A percentile compares a stretch with the other conserved stretches of the same genome.
Evolutionary conservation across 2,797 vertebrate genomes (phyloP).

Genomic region (Malurus leucopterus): DNA sequence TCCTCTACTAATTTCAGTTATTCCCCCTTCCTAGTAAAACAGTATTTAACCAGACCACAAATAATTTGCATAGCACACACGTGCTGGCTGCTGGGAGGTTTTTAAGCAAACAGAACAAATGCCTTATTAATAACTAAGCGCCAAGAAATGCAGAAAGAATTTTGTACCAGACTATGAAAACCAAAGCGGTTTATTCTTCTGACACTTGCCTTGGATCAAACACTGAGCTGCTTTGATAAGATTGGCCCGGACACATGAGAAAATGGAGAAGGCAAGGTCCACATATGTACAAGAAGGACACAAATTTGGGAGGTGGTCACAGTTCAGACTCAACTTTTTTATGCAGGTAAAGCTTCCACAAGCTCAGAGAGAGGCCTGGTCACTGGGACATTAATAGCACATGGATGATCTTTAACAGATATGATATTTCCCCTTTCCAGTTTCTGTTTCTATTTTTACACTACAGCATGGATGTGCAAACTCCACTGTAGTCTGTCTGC

Average conservation of each 20-base stretch:
- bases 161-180: neutral
- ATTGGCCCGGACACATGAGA: neutral
- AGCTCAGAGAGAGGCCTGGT: neutral
- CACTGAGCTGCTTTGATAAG: neutral
- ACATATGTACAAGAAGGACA: neutral
- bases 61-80: conserved; percentile 25
- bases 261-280: neutral
- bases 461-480: neutral
- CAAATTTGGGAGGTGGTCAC: rapidly evolving
- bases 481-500: neutral
- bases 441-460: neutral
- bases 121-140: conserved; percentile 42
- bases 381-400: neutral
- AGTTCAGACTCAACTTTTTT: neutral
- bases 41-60: conserved; percentile 40
- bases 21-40: conserved; percentile 20
- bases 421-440: neutral
- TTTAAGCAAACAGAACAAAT: conserved; percentile 37
- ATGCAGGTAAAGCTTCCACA: neutral
- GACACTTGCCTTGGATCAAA: neutral
- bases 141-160: conserved; percentile 42
- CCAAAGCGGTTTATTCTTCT: neutral
- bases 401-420: neutral
- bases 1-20: conserved; percentile 25
- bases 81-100: conserved; percentile 20